Evolutionary conservation across 2,888 invertebrate species (phyloP).

Genomic region (Amiota communis): DNA sequence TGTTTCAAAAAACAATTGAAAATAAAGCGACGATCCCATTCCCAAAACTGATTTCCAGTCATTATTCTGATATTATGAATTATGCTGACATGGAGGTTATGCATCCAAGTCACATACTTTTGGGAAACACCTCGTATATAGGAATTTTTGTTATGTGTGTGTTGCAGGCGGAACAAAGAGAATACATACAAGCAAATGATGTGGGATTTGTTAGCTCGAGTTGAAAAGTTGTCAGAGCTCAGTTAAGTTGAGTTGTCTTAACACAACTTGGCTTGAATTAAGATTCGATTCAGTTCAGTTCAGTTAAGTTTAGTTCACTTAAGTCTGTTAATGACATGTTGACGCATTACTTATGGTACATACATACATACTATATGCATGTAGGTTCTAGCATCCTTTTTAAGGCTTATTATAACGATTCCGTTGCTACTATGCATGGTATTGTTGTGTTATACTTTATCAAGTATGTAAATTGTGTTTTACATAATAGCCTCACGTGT

Average conservation of each 20-base stretch:
- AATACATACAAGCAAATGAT: neutral
- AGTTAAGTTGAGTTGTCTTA: constrained; percentile 6
- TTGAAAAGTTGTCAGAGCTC: constrained; percentile 12
- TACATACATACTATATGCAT: neutral
- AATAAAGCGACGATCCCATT: no score
- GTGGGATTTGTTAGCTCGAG: neutral
- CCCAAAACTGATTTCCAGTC: no score
- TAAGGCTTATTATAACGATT: neutral
- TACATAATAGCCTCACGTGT: neutral
- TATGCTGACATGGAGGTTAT: no score
- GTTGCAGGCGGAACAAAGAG: no score
- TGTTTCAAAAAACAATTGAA: no score
- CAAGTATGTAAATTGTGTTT: constrained; percentile 25
- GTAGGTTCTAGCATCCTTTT: neutral
- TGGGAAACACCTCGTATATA: no score
- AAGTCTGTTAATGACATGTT: constrained; percentile 27
- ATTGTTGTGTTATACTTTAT: neutral
- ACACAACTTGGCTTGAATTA: neutral
- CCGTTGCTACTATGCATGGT: neutral
- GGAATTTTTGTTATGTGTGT: no score
- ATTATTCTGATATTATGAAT: no score
- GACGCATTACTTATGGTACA: neutral
- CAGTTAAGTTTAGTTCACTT: neutral
- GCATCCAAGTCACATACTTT: no score
- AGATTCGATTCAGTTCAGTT: neutral